phyloP scores from a whole-genome alignment of 2,113 vertebrate species.

The Sarotherodon lohbergeri region DNA sequence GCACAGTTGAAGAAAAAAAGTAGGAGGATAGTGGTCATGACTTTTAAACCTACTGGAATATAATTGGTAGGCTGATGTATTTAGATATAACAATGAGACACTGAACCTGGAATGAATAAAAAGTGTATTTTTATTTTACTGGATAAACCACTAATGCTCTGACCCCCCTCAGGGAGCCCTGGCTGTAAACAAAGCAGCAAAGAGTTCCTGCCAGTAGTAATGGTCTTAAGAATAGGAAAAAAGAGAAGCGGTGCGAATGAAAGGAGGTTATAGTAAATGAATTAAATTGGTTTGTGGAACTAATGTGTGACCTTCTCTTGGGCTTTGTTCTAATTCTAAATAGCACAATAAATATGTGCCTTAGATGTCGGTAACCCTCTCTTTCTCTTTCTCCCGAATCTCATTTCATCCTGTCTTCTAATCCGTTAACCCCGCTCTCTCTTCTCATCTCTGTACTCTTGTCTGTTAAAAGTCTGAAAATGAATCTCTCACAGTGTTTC shows the following conservation, averaged over 20 bases:
- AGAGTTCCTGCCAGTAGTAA: not conserved
- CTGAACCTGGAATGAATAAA: not conserved
- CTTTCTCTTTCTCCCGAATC: not conserved
- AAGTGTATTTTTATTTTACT: not conserved
- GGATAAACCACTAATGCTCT: constrained; percentile 3
- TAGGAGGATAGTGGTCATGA: not conserved
- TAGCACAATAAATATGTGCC: not conserved
- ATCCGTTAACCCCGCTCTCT: not conserved
- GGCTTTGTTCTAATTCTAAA: not conserved
- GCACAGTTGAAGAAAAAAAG: not conserved
- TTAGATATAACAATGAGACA: not conserved
- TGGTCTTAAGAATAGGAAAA: not conserved
- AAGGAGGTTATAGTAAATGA: not conserved
- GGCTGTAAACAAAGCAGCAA: not conserved
- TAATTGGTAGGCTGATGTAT: not conserved
- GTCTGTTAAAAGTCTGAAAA: not conserved
- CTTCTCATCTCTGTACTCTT: not conserved
- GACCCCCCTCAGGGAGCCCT: not conserved
- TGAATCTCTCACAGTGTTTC: constrained; percentile 13
- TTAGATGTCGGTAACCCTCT: not conserved
- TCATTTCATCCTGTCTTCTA: not conserved
- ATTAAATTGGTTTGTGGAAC: not conserved
- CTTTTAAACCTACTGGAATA: not conserved
- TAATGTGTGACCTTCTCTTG: constrained; percentile 2
- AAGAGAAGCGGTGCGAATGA: not conserved